Conservation (phyloP, 2,797 vertebrate genomes). For the Tangara arthus region DNA sequence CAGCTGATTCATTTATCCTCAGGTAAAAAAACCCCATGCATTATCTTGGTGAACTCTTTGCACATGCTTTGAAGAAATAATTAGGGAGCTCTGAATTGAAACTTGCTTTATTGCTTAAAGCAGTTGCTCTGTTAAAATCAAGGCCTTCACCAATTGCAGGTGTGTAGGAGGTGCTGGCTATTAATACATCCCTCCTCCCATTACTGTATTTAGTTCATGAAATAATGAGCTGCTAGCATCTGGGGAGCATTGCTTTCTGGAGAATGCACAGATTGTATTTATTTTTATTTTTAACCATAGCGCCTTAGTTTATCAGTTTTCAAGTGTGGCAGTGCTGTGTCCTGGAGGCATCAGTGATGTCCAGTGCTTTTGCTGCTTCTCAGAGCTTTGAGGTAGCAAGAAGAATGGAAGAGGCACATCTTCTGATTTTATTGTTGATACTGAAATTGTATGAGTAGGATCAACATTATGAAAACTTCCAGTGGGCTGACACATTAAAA, state of each 20-base stretch:
- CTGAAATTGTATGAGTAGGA: neutral
- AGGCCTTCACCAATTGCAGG: neutral
- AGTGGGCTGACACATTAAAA: neutral
- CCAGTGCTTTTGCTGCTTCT: neutral
- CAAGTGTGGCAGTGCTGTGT: neutral
- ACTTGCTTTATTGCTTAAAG: neutral
- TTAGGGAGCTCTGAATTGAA: neutral
- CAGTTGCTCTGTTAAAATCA: neutral
- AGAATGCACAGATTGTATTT: neutral
- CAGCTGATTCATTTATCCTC: neutral
- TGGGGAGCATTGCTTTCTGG: neutral
- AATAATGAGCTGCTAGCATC: neutral
- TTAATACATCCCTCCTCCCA: constrained; percentile 8
- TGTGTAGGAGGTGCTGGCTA: constrained; percentile 11
- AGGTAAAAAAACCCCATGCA: neutral
- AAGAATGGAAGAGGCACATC: neutral
- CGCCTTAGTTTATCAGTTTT: neutral
- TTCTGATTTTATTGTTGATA: neutral
- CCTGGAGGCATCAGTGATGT: neutral
- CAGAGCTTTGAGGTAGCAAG: neutral
- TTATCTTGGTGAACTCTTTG: neutral
- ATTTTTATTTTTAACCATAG: neutral
- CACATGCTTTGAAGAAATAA: neutral
- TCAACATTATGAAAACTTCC: neutral
- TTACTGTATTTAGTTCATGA: constrained; percentile 22